A percentile compares a stretch with the other conserved stretches of the same genome.
These are phyloP conservation scores for Stomorhina lunata DNA, from an alignment of 2,888 invertebrate genomes.

Conservation along the genomic window DNA sequence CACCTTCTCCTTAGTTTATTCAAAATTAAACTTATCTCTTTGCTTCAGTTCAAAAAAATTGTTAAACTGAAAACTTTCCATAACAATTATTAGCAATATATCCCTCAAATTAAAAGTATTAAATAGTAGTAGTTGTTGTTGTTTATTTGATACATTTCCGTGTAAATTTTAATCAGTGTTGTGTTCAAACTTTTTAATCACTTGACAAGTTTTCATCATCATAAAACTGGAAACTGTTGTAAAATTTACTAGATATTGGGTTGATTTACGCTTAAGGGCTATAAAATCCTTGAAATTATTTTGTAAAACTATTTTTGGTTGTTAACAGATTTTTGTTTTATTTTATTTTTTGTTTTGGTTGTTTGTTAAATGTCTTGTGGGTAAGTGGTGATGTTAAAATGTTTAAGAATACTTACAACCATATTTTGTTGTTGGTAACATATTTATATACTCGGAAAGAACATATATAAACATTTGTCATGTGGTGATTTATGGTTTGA, in stretches of 20 bases:
- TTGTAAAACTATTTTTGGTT: conserved; percentile 54
- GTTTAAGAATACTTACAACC: conserved; percentile 33
- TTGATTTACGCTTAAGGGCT: conserved; percentile 47
- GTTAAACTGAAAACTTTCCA: conserved; percentile 11
- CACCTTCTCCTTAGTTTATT: too few relatives aligned
- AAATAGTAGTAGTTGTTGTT: conserved; percentile 15
- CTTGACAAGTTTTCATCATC: conserved; percentile 71
- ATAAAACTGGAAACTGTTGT: conserved; percentile 46
- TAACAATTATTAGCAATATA: conserved; percentile 33
- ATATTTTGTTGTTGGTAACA: conserved; percentile 36
- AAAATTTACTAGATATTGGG: conserved; percentile 7
- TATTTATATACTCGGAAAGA: neutral
- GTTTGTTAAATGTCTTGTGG: conserved; percentile 59
- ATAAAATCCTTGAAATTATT: conserved; percentile 55
- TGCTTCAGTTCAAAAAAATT: too few relatives aligned
- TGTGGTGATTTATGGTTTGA: neutral
- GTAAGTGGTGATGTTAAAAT: conserved; percentile 55
- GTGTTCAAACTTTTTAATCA: conserved; percentile 75
- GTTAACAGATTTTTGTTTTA: neutral
- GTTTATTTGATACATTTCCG: conserved; percentile 65
- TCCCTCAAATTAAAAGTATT: conserved; percentile 5
- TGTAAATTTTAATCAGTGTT: conserved; percentile 72
- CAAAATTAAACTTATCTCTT: too few relatives aligned
- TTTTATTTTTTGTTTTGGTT: conserved; percentile 2
- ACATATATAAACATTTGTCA: neutral